A percentile compares a stretch with the other conserved stretches of the same genome.
Conservation (phyloP, 2,113 vertebrate species). For the Poeciliopsis occidentalis region DNA sequence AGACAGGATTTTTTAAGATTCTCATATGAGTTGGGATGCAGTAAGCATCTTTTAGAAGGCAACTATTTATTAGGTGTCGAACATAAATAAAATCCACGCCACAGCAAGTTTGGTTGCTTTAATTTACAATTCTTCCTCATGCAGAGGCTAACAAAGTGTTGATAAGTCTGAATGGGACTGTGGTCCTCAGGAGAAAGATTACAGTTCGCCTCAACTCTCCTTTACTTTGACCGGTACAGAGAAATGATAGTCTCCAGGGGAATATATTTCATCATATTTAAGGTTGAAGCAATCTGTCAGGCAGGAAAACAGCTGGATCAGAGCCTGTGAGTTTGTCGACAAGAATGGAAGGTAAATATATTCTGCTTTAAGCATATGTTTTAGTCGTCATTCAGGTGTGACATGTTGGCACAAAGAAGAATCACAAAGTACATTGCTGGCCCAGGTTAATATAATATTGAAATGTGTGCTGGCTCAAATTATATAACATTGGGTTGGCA, state of each 20-base stretch:
- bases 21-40: neutral
- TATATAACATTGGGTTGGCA: neutral
- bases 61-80: slow-evolving; percentile 1
- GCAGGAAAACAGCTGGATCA: slow-evolving; percentile 25
- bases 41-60: neutral
- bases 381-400: slow-evolving; percentile 8
- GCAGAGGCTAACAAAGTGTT: slow-evolving; percentile 53
- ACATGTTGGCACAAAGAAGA: slow-evolving; percentile 24
- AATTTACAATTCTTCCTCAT: slow-evolving; percentile 33
- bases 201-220: slow-evolving; percentile 42
- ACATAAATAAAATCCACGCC: slow-evolving; percentile 21
- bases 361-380: slow-evolving; percentile 2
- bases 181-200: slow-evolving; percentile 54
- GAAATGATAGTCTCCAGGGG: slow-evolving; percentile 46
- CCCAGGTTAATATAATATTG: neutral
- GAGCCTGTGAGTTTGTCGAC: slow-evolving; percentile 16
- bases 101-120: slow-evolving; percentile 26
- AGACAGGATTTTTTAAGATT: neutral
- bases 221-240: slow-evolving; percentile 25
- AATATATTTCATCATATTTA: slow-evolving; percentile 52
- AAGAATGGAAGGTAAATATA: slow-evolving; percentile 12
- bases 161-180: slow-evolving; percentile 58
- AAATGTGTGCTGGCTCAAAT: neutral
- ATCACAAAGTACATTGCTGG: neutral
- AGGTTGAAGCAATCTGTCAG: slow-evolving; percentile 17